A percentile compares a stretch with the other conserved stretches of the same genome.
phyloP scores from a whole-genome alignment of 2,888 invertebrate genomes.

The Pseudanteris insignis region DNA sequence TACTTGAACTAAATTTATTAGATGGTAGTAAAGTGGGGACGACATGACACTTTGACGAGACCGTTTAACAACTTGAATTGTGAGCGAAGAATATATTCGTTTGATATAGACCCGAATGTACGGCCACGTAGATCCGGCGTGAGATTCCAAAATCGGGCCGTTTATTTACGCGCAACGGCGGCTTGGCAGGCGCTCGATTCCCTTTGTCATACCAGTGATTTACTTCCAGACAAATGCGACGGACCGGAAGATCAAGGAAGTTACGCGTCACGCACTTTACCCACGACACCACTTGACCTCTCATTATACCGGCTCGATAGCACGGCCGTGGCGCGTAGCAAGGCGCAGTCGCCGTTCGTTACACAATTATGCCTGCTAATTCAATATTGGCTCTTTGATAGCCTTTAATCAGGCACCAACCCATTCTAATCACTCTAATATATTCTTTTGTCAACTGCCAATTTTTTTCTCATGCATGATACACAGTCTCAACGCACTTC shows the following conservation, averaged over 20 bases:
- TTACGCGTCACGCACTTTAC: slow-evolving; percentile 49
- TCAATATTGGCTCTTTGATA: slow-evolving; percentile 39
- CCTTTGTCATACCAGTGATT: slow-evolving; percentile 35
- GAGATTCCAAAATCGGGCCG: slow-evolving; percentile 1
- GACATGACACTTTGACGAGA: no score
- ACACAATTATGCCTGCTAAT: slow-evolving; percentile 38
- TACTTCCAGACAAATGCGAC: slow-evolving; percentile 39
- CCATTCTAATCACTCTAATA: slow-evolving; percentile 32
- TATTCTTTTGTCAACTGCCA: slow-evolving; percentile 23
- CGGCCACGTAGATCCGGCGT: no score
- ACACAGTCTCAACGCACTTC: no score
- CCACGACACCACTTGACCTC: slow-evolving; percentile 47
- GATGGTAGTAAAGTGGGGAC: no score
- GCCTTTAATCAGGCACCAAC: slow-evolving; percentile 28
- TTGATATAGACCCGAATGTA: no score
- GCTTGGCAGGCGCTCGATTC: slow-evolving; percentile 18
- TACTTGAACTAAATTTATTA: no score
- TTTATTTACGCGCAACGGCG: slow-evolving; percentile 16
- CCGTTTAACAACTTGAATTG: no score
- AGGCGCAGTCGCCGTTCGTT: slow-evolving; percentile 35
- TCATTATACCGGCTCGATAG: slow-evolving; percentile 45
- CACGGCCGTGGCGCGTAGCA: slow-evolving; percentile 38
- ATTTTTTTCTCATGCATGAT: no score
- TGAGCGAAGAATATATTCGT: no score
- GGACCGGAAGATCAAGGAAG: slow-evolving; percentile 49